A percentile compares a stretch with the other conserved stretches of the same genome.
Conservation (phyloP, 2,888 invertebrate genomes). For the Dicycla oo region DNA sequence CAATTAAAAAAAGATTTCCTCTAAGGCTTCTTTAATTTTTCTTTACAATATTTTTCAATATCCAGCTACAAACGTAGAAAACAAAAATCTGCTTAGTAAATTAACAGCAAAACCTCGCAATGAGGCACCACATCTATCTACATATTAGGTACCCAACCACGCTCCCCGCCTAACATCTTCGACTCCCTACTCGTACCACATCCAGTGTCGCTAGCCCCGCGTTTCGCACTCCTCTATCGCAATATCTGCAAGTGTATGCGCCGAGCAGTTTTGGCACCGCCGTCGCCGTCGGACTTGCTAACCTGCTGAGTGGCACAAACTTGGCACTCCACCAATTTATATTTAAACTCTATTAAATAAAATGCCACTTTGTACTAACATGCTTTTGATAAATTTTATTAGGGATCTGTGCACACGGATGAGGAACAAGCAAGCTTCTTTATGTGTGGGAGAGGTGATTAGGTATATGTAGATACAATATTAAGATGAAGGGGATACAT, state of each 20-base stretch:
- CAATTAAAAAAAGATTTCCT: not conserved
- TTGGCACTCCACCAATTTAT: constrained; percentile 78
- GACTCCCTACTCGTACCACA: constrained; percentile 26
- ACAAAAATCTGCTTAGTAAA: not conserved
- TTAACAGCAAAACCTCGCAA: not conserved
- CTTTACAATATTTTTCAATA: not conserved
- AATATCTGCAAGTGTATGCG: constrained; percentile 76
- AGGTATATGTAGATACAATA: no score
- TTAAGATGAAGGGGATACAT: not conserved
- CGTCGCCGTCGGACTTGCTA: constrained; percentile 72
- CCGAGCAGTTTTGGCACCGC: constrained; percentile 77
- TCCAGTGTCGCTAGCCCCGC: constrained; percentile 47
- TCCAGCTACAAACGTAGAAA: not conserved
- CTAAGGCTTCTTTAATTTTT: not conserved
- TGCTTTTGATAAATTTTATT: constrained; percentile 71
- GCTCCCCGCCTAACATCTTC: not conserved
- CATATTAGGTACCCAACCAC: constrained; percentile 3
- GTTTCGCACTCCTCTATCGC: constrained; percentile 64
- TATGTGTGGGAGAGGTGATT: not conserved
- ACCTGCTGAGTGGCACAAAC: constrained; percentile 63
- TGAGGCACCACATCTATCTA: not conserved
- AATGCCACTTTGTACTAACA: constrained; percentile 74
- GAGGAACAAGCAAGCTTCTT: not conserved
- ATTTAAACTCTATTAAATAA: constrained; percentile 79
- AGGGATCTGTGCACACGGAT: constrained; percentile 37